Evolutionary conservation across 2,888 invertebrate genomes (phyloP), one percentile per base, ranked within the genome.

Genomic region (Balanococcus diminutus): DNA sequence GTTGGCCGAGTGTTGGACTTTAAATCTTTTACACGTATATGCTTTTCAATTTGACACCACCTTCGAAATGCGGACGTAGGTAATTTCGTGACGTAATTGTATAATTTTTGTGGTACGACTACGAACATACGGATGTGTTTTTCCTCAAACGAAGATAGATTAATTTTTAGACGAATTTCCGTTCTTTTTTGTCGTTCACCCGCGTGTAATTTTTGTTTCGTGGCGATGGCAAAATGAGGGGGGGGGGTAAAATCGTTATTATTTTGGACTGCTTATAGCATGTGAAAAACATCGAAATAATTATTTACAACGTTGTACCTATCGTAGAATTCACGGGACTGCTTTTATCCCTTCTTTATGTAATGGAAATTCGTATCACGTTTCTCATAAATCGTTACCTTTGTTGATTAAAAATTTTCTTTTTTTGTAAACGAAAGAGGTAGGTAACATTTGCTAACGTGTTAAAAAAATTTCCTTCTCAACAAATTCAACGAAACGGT

Each of bases 321-420:
- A 28, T 5, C n/a, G 32, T 32, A 32, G 14, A 75, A 75, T 75
- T 75, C 32, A 51, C 19, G 19, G 51, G 4, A 8, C 51, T 19
- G 19, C 51, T n/a, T 8, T 51, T 51, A 51, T 51, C 51, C 51
- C 19, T n/a, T 51, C 32, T 8, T 32, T n/a, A 36, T n/a, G n/a
- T 25, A 75, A 31, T 75, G n/a, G 75, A 75, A 75, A 75, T 75
- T 75, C 75, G 31, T 32, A 75, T 75, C 75, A 75, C 75, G 75
- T 75, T n/a, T 9, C 75, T 19, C 75, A 75, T 75, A 75, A 75
- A 75, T 75, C 75, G 75, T 75, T 75, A 75, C 75, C 75, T 75
- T 75, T 28, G 75, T 75, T 75, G 75, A 75, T 75, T 75, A 75
- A 75, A 31, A 75, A 32, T 32, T 32, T 75, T 75, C 32, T 19